A percentile compares a stretch with the other conserved stretches of the same genome.
Conservation (phyloP, 2,888 invertebrate genomes). For the Girardia tigrina region DNA sequence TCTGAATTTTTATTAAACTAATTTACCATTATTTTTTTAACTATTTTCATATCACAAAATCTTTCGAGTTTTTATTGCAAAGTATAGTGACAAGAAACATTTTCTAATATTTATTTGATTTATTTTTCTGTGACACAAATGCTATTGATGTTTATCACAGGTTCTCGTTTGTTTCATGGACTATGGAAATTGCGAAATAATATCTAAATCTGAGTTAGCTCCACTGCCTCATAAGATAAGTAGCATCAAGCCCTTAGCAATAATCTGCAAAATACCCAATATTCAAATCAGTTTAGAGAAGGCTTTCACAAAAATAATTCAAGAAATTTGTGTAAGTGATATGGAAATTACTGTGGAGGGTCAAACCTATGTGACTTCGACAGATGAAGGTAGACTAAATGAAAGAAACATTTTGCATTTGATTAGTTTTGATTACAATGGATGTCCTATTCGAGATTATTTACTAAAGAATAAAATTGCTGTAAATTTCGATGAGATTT, state of each 20-base stretch:
- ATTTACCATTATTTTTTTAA: no score
- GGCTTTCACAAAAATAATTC: neutral
- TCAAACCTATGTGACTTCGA: neutral
- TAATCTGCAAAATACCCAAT: neutral
- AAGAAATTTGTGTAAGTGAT: neutral
- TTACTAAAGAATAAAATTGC: neutral
- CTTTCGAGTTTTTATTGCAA: no score
- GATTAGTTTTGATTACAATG: neutral
- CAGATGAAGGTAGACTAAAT: neutral
- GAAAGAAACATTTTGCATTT: neutral
- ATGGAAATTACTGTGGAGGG: neutral
- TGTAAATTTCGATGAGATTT: neutral
- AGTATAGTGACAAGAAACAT: no score
- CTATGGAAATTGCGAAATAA: constrained; percentile 5
- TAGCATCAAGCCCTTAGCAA: neutral
- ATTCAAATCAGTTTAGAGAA: neutral
- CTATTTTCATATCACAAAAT: no score
- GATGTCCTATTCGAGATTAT: neutral
- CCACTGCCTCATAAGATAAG: neutral
- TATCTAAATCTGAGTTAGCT: neutral
- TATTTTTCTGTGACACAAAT: no score
- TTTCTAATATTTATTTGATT: no score
- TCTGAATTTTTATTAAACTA: no score
- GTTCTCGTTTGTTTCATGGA: constrained; percentile 10
- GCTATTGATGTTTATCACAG: no score